Conservation (phyloP, 2,797 vertebrate species). For the Coregonus sp. region DNA sequence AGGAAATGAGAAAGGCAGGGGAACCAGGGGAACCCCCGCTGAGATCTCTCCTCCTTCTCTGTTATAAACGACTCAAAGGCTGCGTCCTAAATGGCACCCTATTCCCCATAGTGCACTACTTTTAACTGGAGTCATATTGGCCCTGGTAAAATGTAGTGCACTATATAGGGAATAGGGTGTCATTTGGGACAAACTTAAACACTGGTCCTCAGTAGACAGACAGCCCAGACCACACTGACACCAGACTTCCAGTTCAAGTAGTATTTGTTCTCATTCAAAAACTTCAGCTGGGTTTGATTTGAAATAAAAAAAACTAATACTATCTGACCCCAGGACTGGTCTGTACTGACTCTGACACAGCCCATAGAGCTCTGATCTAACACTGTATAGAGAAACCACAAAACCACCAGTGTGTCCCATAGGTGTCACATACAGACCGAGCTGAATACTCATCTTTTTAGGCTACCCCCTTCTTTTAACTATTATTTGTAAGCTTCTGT, state of each 20-base stretch:
- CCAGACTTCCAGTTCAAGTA: not conserved
- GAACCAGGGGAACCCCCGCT: slow-evolving; percentile 51
- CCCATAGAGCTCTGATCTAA: not conserved
- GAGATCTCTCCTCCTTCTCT: slow-evolving; percentile 19
- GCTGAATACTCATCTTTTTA: not conserved
- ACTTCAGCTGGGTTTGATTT: not conserved
- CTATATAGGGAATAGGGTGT: not conserved
- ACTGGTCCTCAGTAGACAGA: not conserved
- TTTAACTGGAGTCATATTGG: slow-evolving; percentile 1
- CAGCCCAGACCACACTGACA: not conserved
- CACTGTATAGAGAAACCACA: not conserved
- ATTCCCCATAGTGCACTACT: not conserved
- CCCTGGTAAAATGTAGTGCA: not conserved
- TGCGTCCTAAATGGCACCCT: not conserved
- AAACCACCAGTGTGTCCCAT: not conserved
- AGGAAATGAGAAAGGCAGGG: slow-evolving; percentile 49
- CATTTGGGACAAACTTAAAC: slow-evolving; percentile 47
- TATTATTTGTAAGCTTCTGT: not conserved
- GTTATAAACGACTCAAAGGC: slow-evolving; percentile 55
- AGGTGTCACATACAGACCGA: not conserved
- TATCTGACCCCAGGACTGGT: not conserved
- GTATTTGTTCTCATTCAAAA: not conserved
- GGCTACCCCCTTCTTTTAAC: not conserved
- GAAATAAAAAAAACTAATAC: not conserved
- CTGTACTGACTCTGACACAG: not conserved